Conservation (phyloP, 2,797 vertebrate species). For the Rhabdophis nuchalis region DNA sequence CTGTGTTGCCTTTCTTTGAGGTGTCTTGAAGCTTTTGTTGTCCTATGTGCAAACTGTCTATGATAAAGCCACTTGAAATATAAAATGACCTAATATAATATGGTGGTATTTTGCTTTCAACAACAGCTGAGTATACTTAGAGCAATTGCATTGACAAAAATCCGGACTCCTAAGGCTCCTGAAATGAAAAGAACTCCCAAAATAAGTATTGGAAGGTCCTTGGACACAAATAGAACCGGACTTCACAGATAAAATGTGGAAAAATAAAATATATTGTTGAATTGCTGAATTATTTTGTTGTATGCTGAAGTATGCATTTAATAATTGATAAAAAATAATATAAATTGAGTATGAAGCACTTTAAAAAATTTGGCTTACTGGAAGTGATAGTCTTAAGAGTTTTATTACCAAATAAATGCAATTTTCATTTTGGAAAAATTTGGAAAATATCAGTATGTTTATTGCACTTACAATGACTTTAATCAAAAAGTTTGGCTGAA, state of each 20-base stretch:
- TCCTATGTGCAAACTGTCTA: background rate
- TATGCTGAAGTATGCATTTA: constrained; percentile 53
- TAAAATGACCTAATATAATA: background rate
- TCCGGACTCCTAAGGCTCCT: background rate
- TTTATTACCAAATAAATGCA: constrained; percentile 65
- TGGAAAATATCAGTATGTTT: constrained; percentile 22
- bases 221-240: constrained; percentile 44
- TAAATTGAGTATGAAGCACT: constrained; percentile 69
- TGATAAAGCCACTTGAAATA: constrained; percentile 38
- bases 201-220: constrained; percentile 26
- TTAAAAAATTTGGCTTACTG: constrained; percentile 62
- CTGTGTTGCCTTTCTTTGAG: constrained; percentile 34
- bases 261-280: constrained; percentile 55
- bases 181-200: background rate
- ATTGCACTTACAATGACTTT: constrained; percentile 1
- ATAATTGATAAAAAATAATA: constrained; percentile 56
- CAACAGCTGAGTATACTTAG: constrained; percentile 1
- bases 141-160: constrained; percentile 25
- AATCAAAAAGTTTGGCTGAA: constrained; percentile 12
- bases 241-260: constrained; percentile 45
- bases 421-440: constrained; percentile 36
- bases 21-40: constrained; percentile 37
- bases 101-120: constrained; percentile 48
- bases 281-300: constrained; percentile 49
- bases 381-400: constrained; percentile 51